phyloP scores from a whole-genome alignment of 2,797 vertebrate genomes.

The Scomberomorus guttatus region DNA sequence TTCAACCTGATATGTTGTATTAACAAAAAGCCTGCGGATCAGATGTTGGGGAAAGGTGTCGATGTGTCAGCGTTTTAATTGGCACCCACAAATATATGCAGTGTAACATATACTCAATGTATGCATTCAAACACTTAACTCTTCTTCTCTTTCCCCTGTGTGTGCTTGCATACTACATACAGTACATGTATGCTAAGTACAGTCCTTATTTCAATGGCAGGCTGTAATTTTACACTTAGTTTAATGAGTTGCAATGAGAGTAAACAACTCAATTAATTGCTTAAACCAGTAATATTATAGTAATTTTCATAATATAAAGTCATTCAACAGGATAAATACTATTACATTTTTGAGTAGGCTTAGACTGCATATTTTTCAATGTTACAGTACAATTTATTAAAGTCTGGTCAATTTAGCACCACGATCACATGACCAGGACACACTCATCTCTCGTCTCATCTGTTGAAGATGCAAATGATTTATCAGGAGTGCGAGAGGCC shows the following conservation, averaged over 20 bases:
- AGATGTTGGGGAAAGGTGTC: constrained; percentile 33
- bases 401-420: background rate
- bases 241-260: background rate
- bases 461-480: too few relatives aligned
- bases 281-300: background rate
- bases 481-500: too few relatives aligned
- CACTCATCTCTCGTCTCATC: background rate
- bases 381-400: background rate
- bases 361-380: background rate
- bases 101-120: constrained; percentile 37
- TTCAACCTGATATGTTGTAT: constrained; percentile 46
- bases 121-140: constrained; percentile 30
- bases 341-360: background rate
- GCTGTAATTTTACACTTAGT: constrained; percentile 3
- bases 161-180: background rate
- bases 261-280: too few relatives aligned
- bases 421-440: too few relatives aligned
- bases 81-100: constrained; percentile 55
- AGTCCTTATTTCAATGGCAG: constrained; percentile 1
- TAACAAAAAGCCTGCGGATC: constrained; percentile 49
- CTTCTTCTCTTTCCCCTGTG: background rate
- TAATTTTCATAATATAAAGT: background rate
- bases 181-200: background rate
- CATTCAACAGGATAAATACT: background rate
- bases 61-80: constrained; percentile 64